Evolutionary conservation across 1,140 invertebrate genomes (phyloP).

Genomic region (Oncopodura yosiiana): DNA sequence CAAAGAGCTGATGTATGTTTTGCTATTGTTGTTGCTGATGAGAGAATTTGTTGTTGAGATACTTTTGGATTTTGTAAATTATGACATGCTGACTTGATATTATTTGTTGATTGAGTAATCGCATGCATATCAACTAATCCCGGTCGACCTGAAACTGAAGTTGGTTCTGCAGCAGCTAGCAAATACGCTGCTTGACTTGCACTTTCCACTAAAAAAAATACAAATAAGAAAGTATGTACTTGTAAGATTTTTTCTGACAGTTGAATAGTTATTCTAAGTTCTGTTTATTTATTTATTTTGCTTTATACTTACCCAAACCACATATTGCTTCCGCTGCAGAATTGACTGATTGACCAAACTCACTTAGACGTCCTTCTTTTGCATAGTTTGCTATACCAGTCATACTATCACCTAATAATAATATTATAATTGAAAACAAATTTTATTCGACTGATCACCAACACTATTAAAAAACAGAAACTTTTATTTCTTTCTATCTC

Average conservation of each 20-base stretch:
- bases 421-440: neutral
- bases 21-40: slow-evolving; percentile 85
- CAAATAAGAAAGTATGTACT: neutral
- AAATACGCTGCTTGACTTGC: slow-evolving; percentile 82
- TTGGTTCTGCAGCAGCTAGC: slow-evolving; percentile 82
- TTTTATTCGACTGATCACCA: neutral
- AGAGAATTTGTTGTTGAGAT: slow-evolving; percentile 74
- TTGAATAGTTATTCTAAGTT: neutral
- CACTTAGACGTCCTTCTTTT: slow-evolving; percentile 73
- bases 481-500: slow-evolving; percentile 25
- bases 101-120: slow-evolving; percentile 74
- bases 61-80: slow-evolving; percentile 63
- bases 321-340: slow-evolving; percentile 78
- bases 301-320: slow-evolving; percentile 85
- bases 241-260: neutral
- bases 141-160: slow-evolving; percentile 76
- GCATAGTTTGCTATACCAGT: slow-evolving; percentile 88
- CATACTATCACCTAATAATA: slow-evolving; percentile 66
- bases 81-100: slow-evolving; percentile 78
- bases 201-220: slow-evolving; percentile 12
- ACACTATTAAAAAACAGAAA: neutral
- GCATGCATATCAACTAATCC: slow-evolving; percentile 86
- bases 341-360: slow-evolving; percentile 75
- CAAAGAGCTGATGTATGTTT: slow-evolving; percentile 93
- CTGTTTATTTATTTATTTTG: too few relatives aligned